phyloP scores from a whole-genome alignment of 2,113 vertebrate species.

The Mus musculus region GRCm39 chrX:85851501-85852000 shows the following conservation, averaged over 20 bases:
- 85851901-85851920: no score
- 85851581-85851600: constrained; percentile 2
- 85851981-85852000: constrained; percentile 29
- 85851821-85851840: no score
- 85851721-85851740: no score
- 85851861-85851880: no score
- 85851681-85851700: not conserved
- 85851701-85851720: not conserved
- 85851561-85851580: not conserved
- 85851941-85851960: no score
- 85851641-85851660: not conserved
- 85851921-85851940: no score
- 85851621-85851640: not conserved
- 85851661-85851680: not conserved
- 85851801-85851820: no score
- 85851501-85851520: not conserved
- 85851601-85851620: not conserved
- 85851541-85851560: constrained; percentile 20
- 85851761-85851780: no score
- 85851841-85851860: no score
- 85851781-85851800: no score
- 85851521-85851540: not conserved
- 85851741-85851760: no score
- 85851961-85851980: not conserved
- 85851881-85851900: no score